Evolutionary conservation across 2,888 invertebrate species (phyloP).

Genomic region (Teleogryllus oceanicus): DNA sequence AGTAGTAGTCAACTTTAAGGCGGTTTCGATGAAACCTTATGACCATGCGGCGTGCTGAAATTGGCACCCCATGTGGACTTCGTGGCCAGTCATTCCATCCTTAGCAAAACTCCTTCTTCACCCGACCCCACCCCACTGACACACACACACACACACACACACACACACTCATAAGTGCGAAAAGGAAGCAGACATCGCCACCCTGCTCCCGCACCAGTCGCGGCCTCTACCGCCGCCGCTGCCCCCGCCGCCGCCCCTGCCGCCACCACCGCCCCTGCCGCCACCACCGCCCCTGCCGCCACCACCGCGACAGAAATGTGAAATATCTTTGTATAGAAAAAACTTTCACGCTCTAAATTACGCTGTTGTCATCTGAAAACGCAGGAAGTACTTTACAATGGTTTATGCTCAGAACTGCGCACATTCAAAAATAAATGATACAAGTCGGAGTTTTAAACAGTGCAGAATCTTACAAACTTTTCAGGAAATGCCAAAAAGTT

Average conservation of each 20-base stretch:
- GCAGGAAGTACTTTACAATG: conserved; percentile 3
- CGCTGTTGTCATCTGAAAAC: neutral
- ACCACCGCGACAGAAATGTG: neutral
- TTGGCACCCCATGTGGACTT: no score
- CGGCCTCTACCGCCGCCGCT: neutral
- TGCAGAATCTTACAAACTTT: neutral
- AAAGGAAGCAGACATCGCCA: no score
- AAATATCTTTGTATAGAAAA: conserved; percentile 2
- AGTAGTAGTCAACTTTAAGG: no score
- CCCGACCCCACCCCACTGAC: no score
- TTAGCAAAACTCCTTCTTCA: no score
- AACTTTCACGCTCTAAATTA: conserved; percentile 11
- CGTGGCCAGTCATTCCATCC: no score
- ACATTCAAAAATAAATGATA: conserved; percentile 10
- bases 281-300: neutral
- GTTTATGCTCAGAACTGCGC: conserved; percentile 11
- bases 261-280: neutral
- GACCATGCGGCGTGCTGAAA: no score
- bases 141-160: no score
- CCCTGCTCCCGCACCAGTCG: no score
- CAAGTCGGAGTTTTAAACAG: conserved; percentile 1
- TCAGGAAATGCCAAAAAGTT: neutral
- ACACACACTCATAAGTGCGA: no score
- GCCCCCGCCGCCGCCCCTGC: neutral
- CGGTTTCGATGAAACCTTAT: no score